Base-by-base conservation (phyloP, 1,140 invertebrate species). In the Papilio glaucus region DNA sequence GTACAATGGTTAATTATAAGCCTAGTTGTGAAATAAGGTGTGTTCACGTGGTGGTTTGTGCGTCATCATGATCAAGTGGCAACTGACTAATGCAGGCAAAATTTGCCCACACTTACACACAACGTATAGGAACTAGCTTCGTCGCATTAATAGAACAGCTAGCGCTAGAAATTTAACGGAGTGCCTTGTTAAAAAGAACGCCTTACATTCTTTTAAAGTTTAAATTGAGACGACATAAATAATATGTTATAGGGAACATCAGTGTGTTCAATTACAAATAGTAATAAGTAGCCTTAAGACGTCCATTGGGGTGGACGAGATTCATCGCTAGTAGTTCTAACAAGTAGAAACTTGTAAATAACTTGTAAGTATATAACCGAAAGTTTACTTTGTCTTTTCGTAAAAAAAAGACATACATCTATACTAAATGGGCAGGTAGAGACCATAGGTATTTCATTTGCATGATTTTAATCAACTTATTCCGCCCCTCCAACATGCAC, bases 21-120 rank as follows among this genome's bases (percentile, higher is more conserved):
- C 26, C 42, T 69, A 69, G 67, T 69, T 69, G 67, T 69, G 67
- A 18, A 69, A 69, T 69, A 69, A 69, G 67, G 67, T 49, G 67
- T 49, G 67, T 69, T 69, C 67, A 69, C 67, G 67, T 69, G 67
- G 41, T 49, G 26, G 67, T 69, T 49, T 69, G 67, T 69, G 67
- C 67, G 67, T 69, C 67, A 69, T 49, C 29, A 53, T 42, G 42
- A 69, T 69, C 67, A 49, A 69, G 67, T 69, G 67, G 67, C n/a
- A 29, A 53, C 67, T 69, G 67, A 69, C 67, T 69, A 69, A 69
- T 69, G 41, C 42, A 49, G 67, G 26, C 67, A 37, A 69, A 69
- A 45, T 69, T 49, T 69, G 29, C 42, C 26, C 41, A 26, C 24
- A 21, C 29, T 69, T 69, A 15, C 41, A 49, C 24, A 69, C 26